These are phyloP conservation scores for Tenthredo mesomela DNA, from an alignment of 2,888 invertebrate species.

Conservation along the genomic window DNA sequence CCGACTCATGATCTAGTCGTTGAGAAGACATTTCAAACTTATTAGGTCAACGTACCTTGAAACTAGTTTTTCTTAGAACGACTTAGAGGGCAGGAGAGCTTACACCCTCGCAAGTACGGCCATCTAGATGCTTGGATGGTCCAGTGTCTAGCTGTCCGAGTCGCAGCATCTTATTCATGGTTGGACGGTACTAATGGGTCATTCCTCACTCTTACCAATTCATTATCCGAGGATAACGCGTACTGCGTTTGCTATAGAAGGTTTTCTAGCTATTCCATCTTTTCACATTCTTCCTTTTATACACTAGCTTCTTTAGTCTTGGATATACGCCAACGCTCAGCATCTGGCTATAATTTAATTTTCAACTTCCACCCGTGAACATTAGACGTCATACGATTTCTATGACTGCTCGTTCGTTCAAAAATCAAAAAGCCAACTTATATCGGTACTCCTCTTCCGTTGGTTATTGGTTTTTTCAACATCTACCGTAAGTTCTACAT, in stretches of 20 bases:
- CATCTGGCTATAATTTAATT: slow-evolving; percentile 41
- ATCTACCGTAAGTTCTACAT: neutral
- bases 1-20: neutral
- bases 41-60: slow-evolving; percentile 38
- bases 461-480: neutral
- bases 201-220: slow-evolving; percentile 48
- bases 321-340: slow-evolving; percentile 29
- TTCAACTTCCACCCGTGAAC: slow-evolving; percentile 4
- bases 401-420: neutral
- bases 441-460: neutral
- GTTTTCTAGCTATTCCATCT: neutral
- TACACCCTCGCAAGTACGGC: slow-evolving; percentile 40
- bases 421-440: neutral
- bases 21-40: slow-evolving; percentile 5
- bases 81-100: slow-evolving; percentile 25
- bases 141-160: slow-evolving; percentile 36
- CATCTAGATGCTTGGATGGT: slow-evolving; percentile 6
- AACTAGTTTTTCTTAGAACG: slow-evolving; percentile 26
- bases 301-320: neutral
- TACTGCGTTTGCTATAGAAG: slow-evolving; percentile 23
- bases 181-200: slow-evolving; percentile 48
- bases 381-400: slow-evolving; percentile 7
- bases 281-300: slow-evolving; percentile 15
- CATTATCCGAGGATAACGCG: slow-evolving; percentile 44
- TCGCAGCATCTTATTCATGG: slow-evolving; percentile 42